Conservation (phyloP, 64 coral and sea anemone genomes). For the Cladopsammia gracilis region DNA sequence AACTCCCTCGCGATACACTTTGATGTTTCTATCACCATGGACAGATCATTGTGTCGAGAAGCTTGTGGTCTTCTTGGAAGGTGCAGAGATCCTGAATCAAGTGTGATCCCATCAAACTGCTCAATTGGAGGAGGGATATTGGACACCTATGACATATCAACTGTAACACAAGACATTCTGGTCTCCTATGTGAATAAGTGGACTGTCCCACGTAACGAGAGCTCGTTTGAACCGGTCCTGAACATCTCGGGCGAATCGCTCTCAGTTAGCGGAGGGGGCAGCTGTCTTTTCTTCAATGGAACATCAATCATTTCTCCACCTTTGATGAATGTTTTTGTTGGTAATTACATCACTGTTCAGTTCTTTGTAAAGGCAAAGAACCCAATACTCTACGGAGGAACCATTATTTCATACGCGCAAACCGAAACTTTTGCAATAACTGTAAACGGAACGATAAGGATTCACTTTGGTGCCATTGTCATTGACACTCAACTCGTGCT, state of each 20-base stretch:
- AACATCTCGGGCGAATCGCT: constrained; percentile 70
- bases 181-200: constrained; percentile 70
- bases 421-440: constrained; percentile 86
- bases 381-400: constrained; percentile 62
- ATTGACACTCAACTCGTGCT: constrained; percentile 76
- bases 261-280: constrained; percentile 68
- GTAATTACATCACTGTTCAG: constrained; percentile 84
- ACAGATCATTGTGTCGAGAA: constrained; percentile 70
- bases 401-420: constrained; percentile 86
- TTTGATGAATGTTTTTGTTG: constrained; percentile 58
- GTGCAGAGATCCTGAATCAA: constrained; percentile 44
- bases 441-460: constrained; percentile 77
- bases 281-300: constrained; percentile 88
- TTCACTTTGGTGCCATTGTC: constrained; percentile 60
- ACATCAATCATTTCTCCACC: constrained; percentile 73
- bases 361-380: constrained; percentile 90
- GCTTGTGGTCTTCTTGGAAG: constrained; percentile 90
- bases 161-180: constrained; percentile 68
- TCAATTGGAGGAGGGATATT: constrained; percentile 56
- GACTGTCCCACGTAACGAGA: constrained; percentile 79
- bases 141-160: constrained; percentile 57
- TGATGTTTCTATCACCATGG: constrained; percentile 78
- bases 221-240: constrained; percentile 75
- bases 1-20: constrained; percentile 82
- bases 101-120: constrained; percentile 62